A percentile compares a stretch with the other conserved stretches of the same genome.
phyloP scores from a whole-genome alignment of 92 coral and sea anemone genomes.

The Palythoa caribaeorum region DNA sequence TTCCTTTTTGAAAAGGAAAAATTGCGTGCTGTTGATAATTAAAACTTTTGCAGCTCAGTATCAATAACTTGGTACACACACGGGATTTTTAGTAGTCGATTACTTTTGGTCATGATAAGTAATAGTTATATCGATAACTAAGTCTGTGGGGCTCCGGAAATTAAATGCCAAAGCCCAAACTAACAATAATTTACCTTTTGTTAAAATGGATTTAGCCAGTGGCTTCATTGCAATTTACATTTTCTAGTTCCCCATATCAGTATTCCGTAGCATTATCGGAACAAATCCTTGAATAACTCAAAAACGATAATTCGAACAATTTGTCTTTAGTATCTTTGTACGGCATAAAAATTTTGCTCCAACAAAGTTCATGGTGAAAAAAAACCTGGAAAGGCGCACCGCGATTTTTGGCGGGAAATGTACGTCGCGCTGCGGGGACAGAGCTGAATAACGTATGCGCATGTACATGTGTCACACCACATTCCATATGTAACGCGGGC shows the following conservation, averaged over 20 bases:
- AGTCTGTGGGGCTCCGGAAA: too few relatives aligned
- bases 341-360: background rate
- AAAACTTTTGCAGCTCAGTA: too few relatives aligned
- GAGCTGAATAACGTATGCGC: too few relatives aligned
- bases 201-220: background rate
- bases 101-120: too few relatives aligned
- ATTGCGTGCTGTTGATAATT: too few relatives aligned
- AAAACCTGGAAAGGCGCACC: background rate
- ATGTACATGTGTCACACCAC: too few relatives aligned
- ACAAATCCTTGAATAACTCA: background rate
- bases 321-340: background rate
- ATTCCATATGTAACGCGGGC: too few relatives aligned
- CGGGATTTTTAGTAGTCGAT: too few relatives aligned
- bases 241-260: background rate
- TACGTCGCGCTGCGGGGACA: background rate
- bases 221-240: background rate
- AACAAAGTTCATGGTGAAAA: background rate
- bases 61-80: too few relatives aligned
- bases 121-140: too few relatives aligned
- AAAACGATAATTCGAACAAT: background rate
- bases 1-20: too few relatives aligned
- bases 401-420: constrained; percentile 1
- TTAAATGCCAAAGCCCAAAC: background rate
- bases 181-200: too few relatives aligned
- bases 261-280: background rate